phyloP scores from a whole-genome alignment of 2,888 invertebrate species.

The Aplocera efformata region DNA sequence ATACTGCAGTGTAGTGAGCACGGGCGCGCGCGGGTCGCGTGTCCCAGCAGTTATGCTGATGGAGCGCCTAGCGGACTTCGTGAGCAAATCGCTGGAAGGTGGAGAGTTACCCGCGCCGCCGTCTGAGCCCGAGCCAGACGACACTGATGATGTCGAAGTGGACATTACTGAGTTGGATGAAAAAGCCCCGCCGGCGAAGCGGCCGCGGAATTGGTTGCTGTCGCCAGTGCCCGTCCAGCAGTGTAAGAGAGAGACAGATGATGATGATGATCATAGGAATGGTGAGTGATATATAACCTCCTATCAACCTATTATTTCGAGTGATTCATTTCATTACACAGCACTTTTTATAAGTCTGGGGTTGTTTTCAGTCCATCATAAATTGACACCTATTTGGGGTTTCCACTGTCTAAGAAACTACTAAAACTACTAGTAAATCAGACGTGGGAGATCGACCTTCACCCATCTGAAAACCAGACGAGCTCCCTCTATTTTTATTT shows the following conservation, averaged over 20 bases:
- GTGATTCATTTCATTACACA: too few species aligned
- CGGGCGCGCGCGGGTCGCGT: slow-evolving; percentile 56
- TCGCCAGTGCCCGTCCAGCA: slow-evolving; percentile 62
- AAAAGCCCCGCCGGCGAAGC: slow-evolving; percentile 58
- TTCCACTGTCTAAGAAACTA: too few species aligned
- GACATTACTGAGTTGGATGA: slow-evolving; percentile 75
- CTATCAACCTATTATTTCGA: too few species aligned
- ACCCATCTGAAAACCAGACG: too few species aligned
- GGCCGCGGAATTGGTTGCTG: slow-evolving; percentile 72
- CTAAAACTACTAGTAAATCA: too few species aligned
- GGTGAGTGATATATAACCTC: slow-evolving; percentile 42
- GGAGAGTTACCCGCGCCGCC: slow-evolving; percentile 73
- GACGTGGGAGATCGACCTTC: too few species aligned
- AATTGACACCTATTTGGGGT: too few species aligned
- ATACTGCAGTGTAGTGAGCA: slow-evolving; percentile 61
- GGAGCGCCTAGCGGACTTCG: slow-evolving; percentile 95
- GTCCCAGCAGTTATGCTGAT: slow-evolving; percentile 81
- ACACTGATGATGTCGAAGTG: slow-evolving; percentile 66
- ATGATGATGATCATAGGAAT: slow-evolving; percentile 68
- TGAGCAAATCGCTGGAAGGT: slow-evolving; percentile 91
- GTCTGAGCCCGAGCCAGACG: slow-evolving; percentile 68
- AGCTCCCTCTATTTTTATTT: too few species aligned
- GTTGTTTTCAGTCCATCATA: too few species aligned
- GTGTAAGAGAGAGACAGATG: slow-evolving; percentile 65
- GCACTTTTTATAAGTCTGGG: too few species aligned